These are phyloP conservation scores for Ardeotis arabs DNA, from an alignment of 2,113 vertebrate species.

Conservation along the genomic window DNA sequence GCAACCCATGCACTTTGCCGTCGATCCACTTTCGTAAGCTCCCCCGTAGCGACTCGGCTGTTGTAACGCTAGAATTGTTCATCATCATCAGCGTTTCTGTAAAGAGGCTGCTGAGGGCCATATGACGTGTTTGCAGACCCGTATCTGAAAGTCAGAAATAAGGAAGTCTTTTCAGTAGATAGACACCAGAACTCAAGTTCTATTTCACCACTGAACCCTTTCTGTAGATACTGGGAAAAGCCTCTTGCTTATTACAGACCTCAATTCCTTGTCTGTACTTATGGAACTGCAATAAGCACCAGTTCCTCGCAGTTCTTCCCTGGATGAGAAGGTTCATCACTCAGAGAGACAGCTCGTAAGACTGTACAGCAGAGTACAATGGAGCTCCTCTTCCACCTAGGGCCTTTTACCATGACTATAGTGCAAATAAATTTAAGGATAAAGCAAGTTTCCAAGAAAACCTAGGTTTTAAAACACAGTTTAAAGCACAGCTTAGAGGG, in stretches of 20 bases:
- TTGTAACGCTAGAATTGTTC: constrained; percentile 84
- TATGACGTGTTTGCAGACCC: constrained; percentile 88
- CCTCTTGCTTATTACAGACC: neutral
- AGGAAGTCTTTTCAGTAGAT: fast-evolving
- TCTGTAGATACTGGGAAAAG: neutral
- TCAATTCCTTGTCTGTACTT: neutral
- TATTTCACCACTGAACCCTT: neutral
- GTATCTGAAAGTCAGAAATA: constrained; percentile 73
- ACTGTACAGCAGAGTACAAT: neutral
- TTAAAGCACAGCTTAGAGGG: neutral
- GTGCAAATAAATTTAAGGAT: neutral
- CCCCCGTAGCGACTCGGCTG: constrained; percentile 85
- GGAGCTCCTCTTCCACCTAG: neutral
- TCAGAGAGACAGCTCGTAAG: neutral
- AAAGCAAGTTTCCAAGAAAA: neutral
- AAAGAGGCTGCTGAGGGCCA: constrained; percentile 92
- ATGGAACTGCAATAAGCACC: fast-evolving
- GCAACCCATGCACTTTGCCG: constrained; percentile 78
- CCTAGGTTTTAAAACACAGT: neutral
- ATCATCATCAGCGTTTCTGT: constrained; percentile 87
- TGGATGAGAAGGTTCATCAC: neutral
- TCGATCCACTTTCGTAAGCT: constrained; percentile 86
- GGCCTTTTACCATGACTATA: neutral
- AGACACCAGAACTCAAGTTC: neutral
- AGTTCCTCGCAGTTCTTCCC: fast-evolving